Evolutionary conservation across 2,888 invertebrate genomes (phyloP).

Genomic region (Drosophila falleni): DNA sequence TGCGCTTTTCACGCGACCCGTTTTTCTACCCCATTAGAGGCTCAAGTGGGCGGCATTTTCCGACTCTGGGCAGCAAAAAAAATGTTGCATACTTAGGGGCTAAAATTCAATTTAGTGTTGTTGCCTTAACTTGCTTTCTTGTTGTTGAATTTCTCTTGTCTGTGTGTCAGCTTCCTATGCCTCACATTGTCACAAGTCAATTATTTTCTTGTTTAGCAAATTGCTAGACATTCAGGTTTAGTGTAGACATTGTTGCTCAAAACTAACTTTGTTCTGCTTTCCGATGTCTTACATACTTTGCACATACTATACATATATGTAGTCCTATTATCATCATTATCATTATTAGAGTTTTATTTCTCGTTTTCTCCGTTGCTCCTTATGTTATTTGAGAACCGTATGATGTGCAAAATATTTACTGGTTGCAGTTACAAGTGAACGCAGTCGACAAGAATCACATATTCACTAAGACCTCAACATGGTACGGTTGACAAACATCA

Average conservation of each 20-base stretch:
- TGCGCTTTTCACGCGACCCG: conserved; percentile 68
- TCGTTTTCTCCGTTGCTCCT: conserved; percentile 22
- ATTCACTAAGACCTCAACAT: too few relatives aligned
- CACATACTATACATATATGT: conserved; percentile 14
- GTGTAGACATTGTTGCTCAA: conserved; percentile 38
- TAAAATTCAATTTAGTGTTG: conserved; percentile 60
- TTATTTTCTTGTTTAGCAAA: conserved; percentile 78
- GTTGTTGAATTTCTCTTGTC: conserved; percentile 1
- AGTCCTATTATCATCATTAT: conserved; percentile 9
- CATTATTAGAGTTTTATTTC: conserved; percentile 29
- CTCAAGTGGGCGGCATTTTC: conserved; percentile 51
- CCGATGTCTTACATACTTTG: conserved; percentile 20
- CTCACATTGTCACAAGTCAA: conserved; percentile 72
- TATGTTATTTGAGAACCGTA: conserved; percentile 6
- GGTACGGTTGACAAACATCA: too few relatives aligned
- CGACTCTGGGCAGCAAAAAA: conserved; percentile 44
- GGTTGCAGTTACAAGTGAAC: background rate
- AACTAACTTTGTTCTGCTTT: conserved; percentile 39
- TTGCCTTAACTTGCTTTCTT: conserved; percentile 51
- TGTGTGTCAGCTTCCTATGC: conserved; percentile 29
- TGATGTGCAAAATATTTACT: conserved; percentile 23
- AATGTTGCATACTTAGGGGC: conserved; percentile 67
- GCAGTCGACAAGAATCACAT: too few relatives aligned
- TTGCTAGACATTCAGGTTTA: conserved; percentile 71
- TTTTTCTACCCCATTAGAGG: conserved; percentile 64